Base-by-base conservation (phyloP, 2,888 invertebrate genomes). In the Hydriomena furcata region DNA sequence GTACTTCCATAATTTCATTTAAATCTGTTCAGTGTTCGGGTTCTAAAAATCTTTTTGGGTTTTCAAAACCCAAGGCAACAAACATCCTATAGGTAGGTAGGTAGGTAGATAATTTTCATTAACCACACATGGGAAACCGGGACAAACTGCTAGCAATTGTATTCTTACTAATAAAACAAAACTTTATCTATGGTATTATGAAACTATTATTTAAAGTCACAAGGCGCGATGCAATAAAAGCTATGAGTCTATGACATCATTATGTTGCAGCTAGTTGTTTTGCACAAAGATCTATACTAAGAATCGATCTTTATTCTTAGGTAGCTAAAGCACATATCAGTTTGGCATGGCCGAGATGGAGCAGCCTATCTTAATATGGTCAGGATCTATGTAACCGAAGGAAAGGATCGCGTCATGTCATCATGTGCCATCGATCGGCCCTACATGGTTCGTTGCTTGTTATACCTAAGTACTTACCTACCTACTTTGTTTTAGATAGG, bases 361-460 rank as follows among this genome's bases (percentile, higher is more conserved):
- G 30, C 25, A 23, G 35, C 37, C 48, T 65, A 60, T 49, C 74
- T 71, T 69, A 66, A 77, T 76, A 78, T 59, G 75, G 74, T 63
- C 0, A 28, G 41, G 46, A 42, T 46, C 51, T 51, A 45, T 40
- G 50, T 36, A 35, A 34, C 25, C 63, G 48, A 49, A 50, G 35
- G 50, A 61, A 57, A 59, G 58, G 65, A 67, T 63, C 49, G 68
- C n/a, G n/a, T n/a, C n/a, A 69, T 73, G 63, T 68, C 77, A 72
- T 77, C 78, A 74, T 68, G 38, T 60, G 53, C 28, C 21, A 52
- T 52, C 59, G 55, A 62, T 30, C 27, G 24, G 24, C 52, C 38
- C 6, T 52, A 38, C 0, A 38, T 23, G 52, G 52, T 8, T 21
- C 11, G 38, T 4, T 45, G 28, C 36, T n/a, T 24, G 34, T 23